Evolutionary conservation across 2,888 invertebrate species (phyloP).

Genomic region (Nomada fucata): DNA sequence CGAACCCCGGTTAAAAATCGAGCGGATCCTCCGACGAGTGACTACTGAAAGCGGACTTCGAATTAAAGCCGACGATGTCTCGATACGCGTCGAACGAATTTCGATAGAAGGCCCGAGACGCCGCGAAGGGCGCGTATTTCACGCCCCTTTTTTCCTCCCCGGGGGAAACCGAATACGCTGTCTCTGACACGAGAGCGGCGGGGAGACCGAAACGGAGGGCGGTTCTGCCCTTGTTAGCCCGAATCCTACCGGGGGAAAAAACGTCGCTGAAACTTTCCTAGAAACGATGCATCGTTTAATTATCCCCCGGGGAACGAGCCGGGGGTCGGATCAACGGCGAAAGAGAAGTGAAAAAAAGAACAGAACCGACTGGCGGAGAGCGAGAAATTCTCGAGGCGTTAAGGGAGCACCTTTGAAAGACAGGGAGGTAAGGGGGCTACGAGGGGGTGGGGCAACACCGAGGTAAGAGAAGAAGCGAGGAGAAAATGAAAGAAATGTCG

Average conservation of each 20-base stretch:
- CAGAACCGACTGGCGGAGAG: not conserved
- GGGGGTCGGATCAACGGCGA: not conserved
- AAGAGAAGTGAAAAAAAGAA: not conserved
- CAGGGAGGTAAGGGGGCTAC: not conserved
- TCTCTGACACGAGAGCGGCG: no score
- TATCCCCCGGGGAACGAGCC: constrained; percentile 8
- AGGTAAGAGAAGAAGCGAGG: not conserved
- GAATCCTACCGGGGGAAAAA: not conserved
- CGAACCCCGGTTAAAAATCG: not conserved
- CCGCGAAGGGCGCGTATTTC: not conserved
- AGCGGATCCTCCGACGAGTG: not conserved
- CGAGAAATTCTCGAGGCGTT: constrained; percentile 9
- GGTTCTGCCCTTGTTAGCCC: not conserved
- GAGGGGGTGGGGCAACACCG: no score
- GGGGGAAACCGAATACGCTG: not conserved
- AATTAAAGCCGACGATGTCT: no score
- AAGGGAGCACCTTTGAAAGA: not conserved
- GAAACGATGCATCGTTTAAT: constrained; percentile 33
- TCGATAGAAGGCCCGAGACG: no score
- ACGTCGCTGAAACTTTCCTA: constrained; percentile 4
- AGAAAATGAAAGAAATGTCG: not conserved
- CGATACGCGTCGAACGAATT: no score
- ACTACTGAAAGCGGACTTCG: not conserved
- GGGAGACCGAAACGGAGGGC: not conserved
- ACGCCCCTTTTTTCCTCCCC: no score